Evolutionary conservation across 2,797 vertebrate genomes (phyloP).

Genomic region (Hapalemur alaotrensis): DNA sequence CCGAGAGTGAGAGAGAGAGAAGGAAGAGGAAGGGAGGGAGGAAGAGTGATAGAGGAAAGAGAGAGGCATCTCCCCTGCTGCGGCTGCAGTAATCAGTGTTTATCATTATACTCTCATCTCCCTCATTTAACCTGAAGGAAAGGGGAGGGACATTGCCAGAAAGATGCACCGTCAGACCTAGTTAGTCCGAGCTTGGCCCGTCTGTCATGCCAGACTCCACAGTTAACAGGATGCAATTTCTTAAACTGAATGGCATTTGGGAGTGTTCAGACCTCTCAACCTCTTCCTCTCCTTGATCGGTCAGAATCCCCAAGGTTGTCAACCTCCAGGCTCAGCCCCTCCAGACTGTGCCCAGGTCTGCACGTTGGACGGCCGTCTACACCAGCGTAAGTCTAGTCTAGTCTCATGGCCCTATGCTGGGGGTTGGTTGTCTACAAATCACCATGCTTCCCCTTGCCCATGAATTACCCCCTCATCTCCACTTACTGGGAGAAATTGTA

Average conservation of each 20-base stretch:
- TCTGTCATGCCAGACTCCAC: neutral
- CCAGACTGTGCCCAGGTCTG: neutral
- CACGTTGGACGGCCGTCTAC: neutral
- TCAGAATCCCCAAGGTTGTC: neutral
- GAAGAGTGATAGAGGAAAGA: neutral
- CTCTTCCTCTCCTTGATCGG: neutral
- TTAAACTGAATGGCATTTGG: neutral
- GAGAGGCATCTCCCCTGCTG: neutral
- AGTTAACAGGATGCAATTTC: neutral
- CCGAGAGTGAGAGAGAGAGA: neutral
- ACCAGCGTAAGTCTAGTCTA: neutral
- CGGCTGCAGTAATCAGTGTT: slow-evolving; percentile 32
- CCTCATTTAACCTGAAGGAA: slow-evolving; percentile 17
- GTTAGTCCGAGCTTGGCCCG: neutral
- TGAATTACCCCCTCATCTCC: neutral
- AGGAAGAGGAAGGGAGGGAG: neutral
- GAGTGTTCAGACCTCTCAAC: neutral
- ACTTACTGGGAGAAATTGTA: neutral
- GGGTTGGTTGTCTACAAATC: neutral
- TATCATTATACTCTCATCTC: slow-evolving; percentile 36
- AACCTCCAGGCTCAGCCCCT: neutral
- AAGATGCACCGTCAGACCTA: neutral
- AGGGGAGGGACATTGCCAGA: neutral
- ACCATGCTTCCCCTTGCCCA: neutral
- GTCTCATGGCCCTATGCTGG: neutral